Percentiles rank a stretch among this genome's conserved stretches.
Evolutionary conservation across 2,888 invertebrate genomes (phyloP).

Genomic region (Stegophylla sp.): DNA sequence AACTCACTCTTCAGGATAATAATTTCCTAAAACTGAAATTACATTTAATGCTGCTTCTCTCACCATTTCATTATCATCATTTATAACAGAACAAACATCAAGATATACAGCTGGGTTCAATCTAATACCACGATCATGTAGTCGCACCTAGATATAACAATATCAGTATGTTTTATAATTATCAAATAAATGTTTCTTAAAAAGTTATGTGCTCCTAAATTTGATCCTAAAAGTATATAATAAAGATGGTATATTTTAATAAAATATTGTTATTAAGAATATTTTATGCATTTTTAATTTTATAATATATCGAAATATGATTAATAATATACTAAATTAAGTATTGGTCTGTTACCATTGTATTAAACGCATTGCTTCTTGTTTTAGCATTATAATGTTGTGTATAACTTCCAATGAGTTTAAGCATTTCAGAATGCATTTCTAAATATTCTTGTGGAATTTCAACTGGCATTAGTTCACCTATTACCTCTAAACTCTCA

Average conservation of each 20-base stretch:
- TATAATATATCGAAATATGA: no score
- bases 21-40: constrained; percentile 83
- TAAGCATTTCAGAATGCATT: constrained; percentile 67
- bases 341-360: constrained; percentile 71
- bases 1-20: constrained; percentile 83
- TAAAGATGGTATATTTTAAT: no score
- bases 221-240: no score
- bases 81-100: constrained; percentile 77
- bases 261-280: no score
- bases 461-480: constrained; percentile 73
- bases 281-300: no score
- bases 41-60: constrained; percentile 84
- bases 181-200: no score
- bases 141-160: constrained; percentile 66
- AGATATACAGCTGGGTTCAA: constrained; percentile 75
- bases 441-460: constrained; percentile 67
- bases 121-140: constrained; percentile 82
- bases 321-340: not conserved
- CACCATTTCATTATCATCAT: constrained; percentile 94
- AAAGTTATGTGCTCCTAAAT: no score
- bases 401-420: constrained; percentile 83
- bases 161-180: no score
- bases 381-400: constrained; percentile 89
- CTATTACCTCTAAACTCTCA: constrained; percentile 80
- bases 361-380: constrained; percentile 84